Conservation (phyloP, 2,113 vertebrate genomes). For the Chrysemys picta region DNA sequence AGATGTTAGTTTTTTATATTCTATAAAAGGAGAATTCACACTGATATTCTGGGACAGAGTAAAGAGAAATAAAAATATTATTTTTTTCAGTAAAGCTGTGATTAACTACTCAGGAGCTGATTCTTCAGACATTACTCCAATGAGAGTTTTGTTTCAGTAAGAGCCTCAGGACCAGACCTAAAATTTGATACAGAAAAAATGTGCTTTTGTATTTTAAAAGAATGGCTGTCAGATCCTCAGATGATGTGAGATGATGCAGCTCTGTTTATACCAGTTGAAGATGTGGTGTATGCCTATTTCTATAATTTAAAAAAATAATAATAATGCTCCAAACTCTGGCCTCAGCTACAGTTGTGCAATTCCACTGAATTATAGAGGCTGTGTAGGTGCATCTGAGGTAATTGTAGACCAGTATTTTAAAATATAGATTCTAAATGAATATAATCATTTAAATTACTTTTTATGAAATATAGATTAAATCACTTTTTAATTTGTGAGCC, state of each 20-base stretch:
- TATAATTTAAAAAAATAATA: not conserved
- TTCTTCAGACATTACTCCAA: not conserved
- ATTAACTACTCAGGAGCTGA: fast-evolving
- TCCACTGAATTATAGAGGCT: not conserved
- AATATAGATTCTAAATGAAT: not conserved
- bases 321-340: not conserved
- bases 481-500: not conserved
- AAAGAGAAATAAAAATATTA: not conserved
- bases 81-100: not conserved
- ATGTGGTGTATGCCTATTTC: not conserved
- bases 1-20: not conserved
- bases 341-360: not conserved
- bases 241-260: not conserved
- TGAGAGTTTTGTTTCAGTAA: not conserved
- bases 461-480: not conserved
- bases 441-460: not conserved
- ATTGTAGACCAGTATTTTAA: not conserved
- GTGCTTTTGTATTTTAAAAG: not conserved
- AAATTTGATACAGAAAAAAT: not conserved
- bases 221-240: fast-evolving
- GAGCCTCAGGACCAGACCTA: not conserved
- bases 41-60: not conserved
- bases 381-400: not conserved
- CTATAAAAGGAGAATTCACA: not conserved
- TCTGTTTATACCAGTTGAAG: not conserved